phyloP scores from a whole-genome alignment of 2,113 vertebrate genomes.

The Hippocampus comes region DNA sequence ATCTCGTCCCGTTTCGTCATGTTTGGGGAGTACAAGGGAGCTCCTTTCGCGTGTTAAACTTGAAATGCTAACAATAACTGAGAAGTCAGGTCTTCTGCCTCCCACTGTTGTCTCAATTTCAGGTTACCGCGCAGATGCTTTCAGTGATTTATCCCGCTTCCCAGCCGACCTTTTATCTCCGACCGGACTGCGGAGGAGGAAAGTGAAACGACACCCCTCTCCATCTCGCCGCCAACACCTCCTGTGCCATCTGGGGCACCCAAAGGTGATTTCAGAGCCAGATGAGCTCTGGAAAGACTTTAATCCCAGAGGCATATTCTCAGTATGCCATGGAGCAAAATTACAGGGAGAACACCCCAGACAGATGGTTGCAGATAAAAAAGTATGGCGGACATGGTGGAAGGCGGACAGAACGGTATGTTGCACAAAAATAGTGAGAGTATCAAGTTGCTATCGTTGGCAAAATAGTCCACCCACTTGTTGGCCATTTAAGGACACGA shows the following conservation, averaged over 20 bases:
- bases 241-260: neutral
- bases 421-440: neutral
- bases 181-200: neutral
- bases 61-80: neutral
- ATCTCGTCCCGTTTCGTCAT: neutral
- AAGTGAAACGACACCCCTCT: neutral
- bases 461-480: neutral
- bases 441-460: neutral
- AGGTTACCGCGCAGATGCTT: constrained; percentile 23
- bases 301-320: neutral
- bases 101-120: constrained; percentile 35
- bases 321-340: neutral
- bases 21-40: neutral
- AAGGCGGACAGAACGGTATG: neutral
- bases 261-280: neutral
- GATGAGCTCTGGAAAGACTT: neutral
- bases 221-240: neutral
- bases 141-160: constrained; percentile 34
- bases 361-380: neutral
- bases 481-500: neutral
- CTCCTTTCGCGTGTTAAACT: neutral
- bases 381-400: neutral
- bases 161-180: neutral
- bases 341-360: neutral
- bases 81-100: neutral